Conservation (phyloP, 1,140 invertebrate genomes). For the Drosophila burlai region DNA sequence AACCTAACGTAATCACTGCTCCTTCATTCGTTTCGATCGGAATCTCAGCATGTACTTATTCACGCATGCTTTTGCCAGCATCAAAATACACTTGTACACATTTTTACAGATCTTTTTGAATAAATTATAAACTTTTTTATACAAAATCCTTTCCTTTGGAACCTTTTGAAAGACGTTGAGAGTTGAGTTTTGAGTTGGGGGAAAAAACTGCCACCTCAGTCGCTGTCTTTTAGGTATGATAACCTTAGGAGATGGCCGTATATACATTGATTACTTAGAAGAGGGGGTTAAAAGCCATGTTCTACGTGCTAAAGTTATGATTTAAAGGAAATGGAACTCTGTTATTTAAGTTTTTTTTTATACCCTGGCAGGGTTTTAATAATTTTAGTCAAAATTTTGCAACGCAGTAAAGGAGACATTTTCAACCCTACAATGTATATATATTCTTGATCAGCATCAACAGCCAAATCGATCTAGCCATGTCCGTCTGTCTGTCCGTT, state of each 20-base stretch:
- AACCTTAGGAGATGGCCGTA: not conserved
- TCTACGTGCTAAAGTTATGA: too few relatives aligned
- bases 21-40: slow-evolving; percentile 56
- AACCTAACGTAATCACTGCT: slow-evolving; percentile 59
- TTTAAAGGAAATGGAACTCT: too few relatives aligned
- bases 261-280: not conserved
- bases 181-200: not conserved
- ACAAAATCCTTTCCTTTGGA: not conserved
- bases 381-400: too few relatives aligned
- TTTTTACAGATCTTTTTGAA: slow-evolving; percentile 34
- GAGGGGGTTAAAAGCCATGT: not conserved
- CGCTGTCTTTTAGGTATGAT: not conserved
- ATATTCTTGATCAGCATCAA: too few relatives aligned
- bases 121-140: slow-evolving; percentile 45
- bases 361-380: too few relatives aligned
- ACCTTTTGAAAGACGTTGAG: not conserved
- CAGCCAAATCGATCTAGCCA: too few relatives aligned
- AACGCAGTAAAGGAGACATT: too few relatives aligned
- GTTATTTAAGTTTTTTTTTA: too few relatives aligned
- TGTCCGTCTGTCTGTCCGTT: too few relatives aligned
- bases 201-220: not conserved
- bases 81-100: slow-evolving; percentile 37
- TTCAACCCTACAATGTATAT: too few relatives aligned
- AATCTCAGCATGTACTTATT: slow-evolving; percentile 80
- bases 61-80: slow-evolving; percentile 39